Percentiles rank a stretch among this genome's conserved stretches.
Conservation (phyloP, 2,888 invertebrate species). For the Aspidiotus rigidus region DNA sequence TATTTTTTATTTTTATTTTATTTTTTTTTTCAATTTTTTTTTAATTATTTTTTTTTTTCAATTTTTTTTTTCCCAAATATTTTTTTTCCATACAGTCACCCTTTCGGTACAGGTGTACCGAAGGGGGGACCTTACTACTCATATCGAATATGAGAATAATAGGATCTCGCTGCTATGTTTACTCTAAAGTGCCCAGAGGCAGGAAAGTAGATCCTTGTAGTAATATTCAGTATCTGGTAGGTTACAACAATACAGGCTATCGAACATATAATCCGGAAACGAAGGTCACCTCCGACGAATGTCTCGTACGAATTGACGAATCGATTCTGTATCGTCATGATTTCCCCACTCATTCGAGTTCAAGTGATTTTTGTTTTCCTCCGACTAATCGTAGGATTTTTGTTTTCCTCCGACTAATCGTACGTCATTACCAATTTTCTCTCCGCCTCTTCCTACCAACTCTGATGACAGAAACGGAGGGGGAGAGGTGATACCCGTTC, state of each 20-base stretch:
- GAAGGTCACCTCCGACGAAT: background rate
- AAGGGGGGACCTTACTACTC: no score
- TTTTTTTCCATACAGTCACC: no score
- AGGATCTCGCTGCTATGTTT: background rate
- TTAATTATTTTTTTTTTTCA: no score
- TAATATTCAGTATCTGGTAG: background rate
- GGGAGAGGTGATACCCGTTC: background rate
- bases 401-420: no score
- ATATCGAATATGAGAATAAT: background rate
- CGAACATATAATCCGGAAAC: background rate
- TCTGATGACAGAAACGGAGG: background rate
- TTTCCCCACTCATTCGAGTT: background rate
- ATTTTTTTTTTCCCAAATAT: no score
- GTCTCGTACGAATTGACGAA: background rate
- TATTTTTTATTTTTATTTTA: no score
- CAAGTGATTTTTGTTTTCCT: background rate
- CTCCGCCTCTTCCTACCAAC: no score
- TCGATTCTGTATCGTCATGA: background rate
- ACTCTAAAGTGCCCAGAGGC: background rate
- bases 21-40: no score
- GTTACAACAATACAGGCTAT: background rate
- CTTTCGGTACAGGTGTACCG: no score
- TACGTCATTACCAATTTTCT: no score
- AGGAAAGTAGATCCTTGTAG: background rate
- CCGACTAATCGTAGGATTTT: no score